phyloP scores from a whole-genome alignment of 2,888 invertebrate genomes.

The Germaria angustata region DNA sequence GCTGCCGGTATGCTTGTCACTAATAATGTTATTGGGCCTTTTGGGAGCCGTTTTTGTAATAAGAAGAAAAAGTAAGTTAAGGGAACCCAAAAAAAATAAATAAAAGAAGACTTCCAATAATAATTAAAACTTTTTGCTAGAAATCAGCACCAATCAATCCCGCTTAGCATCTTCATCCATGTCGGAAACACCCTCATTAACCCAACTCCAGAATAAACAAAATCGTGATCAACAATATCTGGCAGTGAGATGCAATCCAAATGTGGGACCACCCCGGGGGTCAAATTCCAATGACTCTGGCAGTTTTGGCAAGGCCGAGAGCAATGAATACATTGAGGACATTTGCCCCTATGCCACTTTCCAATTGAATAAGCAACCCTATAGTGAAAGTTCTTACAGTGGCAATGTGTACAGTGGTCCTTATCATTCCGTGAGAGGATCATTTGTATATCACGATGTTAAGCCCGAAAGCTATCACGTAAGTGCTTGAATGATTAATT shows the following conservation, averaged over 20 bases:
- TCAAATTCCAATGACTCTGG: conserved; percentile 81
- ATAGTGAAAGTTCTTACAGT: conserved; percentile 94
- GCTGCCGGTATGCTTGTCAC: conserved; percentile 85
- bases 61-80: conserved; percentile 84
- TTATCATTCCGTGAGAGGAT: conserved; percentile 91
- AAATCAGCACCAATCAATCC: conserved; percentile 80
- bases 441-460: conserved; percentile 94
- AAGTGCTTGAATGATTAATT: conserved; percentile 59
- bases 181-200: conserved; percentile 88
- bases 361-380: conserved; percentile 91
- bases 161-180: conserved; percentile 81
- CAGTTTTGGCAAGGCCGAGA: conserved; percentile 81
- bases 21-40: conserved; percentile 84
- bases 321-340: conserved; percentile 92
- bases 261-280: conserved; percentile 77
- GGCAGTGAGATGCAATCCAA: conserved; percentile 85
- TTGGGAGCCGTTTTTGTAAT: conserved; percentile 86
- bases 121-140: conserved; percentile 70
- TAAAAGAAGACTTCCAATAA: background rate
- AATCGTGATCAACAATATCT: conserved; percentile 89
- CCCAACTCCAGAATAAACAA: conserved; percentile 89
- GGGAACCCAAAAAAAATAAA: background rate
- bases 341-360: conserved; percentile 96
- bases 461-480: conserved; percentile 83
- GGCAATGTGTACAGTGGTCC: conserved; percentile 93